These are phyloP conservation scores for Drosophila tanythrix DNA, from an alignment of 2,888 invertebrate species.

Conservation along the genomic window DNA sequence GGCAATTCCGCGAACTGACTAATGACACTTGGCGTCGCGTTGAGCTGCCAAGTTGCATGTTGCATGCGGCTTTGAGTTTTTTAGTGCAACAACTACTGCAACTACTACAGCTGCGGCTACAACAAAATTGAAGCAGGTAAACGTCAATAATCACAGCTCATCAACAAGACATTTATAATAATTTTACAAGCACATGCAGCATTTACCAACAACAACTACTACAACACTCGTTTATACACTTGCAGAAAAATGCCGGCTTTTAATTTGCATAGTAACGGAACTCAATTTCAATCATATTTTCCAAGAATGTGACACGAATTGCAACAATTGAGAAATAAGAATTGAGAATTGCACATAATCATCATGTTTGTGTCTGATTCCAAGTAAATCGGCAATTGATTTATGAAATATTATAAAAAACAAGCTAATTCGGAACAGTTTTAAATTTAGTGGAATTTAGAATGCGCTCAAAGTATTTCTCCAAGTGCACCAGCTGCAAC, in stretches of 20 bases:
- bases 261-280: neutral
- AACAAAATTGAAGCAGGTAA: conserved; percentile 68
- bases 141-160: conserved; percentile 79
- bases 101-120: conserved; percentile 9
- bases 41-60: conserved; percentile 62
- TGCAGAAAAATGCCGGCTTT: neutral
- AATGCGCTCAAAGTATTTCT: neutral
- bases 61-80: conserved; percentile 16
- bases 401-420: neutral
- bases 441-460: neutral
- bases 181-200: conserved; percentile 70
- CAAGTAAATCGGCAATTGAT: neutral
- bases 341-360: neutral
- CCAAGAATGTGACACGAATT: neutral
- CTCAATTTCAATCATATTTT: neutral
- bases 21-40: conserved; percentile 70
- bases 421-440: neutral
- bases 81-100: conserved; percentile 1
- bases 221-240: conserved; percentile 15
- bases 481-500: conserved; percentile 16
- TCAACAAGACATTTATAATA: conserved; percentile 79
- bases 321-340: neutral
- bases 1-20: conserved; percentile 72
- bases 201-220: conserved; percentile 24
- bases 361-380: neutral